These are phyloP conservation scores for Pseudopodoces humilis DNA, from an alignment of 2,113 vertebrate species.

Conservation along the genomic window DNA sequence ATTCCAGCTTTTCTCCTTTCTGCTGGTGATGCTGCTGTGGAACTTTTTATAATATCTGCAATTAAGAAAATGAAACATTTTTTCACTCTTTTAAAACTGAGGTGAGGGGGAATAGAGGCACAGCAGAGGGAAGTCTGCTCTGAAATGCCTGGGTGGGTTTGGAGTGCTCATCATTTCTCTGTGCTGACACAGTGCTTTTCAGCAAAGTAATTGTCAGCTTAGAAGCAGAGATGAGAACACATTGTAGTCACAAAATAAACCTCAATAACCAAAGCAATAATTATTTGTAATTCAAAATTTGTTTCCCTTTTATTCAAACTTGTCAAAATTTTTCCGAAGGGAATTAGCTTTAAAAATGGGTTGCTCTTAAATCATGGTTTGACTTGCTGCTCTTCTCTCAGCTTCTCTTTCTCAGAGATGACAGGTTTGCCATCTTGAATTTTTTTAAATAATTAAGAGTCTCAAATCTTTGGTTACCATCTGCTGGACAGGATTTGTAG, in stretches of 20 bases:
- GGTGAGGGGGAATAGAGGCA: background rate
- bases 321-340: background rate
- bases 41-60: background rate
- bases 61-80: background rate
- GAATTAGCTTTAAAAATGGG: background rate
- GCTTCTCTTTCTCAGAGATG: background rate
- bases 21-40: background rate
- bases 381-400: background rate
- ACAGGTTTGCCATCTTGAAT: background rate
- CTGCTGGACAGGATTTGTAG: constrained; percentile 17
- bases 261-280: background rate
- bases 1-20: background rate
- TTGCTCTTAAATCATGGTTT: background rate
- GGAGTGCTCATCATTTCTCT: background rate
- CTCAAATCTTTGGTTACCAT: background rate
- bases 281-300: background rate
- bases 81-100: background rate
- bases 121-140: background rate
- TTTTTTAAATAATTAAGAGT: constrained; percentile 11
- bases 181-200: background rate
- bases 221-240: background rate
- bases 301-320: background rate
- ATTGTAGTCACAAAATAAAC: background rate
- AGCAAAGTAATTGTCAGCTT: background rate
- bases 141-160: background rate